Evolutionary conservation across 2,797 vertebrate genomes (phyloP), one percentile per base, ranked within the genome.

Genomic region (Tapirus indicus): DNA sequence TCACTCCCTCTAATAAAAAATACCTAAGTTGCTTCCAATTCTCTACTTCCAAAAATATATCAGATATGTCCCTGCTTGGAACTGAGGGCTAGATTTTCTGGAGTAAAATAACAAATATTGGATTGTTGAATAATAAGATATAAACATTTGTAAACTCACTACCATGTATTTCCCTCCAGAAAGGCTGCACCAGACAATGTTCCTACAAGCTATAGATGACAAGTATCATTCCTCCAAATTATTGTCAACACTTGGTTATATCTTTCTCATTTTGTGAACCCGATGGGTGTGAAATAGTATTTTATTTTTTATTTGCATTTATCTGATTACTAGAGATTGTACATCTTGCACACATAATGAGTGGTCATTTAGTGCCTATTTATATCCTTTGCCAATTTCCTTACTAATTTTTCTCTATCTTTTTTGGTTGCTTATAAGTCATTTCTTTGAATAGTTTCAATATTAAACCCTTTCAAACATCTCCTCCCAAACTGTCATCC

Each of bases 361-460:
- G 79, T 23, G 72, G 38, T 66, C 35, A 88, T 93, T 64, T n/a
- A 38, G n/a, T 79, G 38, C 5, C 44, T 52, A 52, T 92, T 72
- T 89, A 7, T 52, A 38, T 79, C 2, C 3, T 79, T 54, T 44
- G n/a, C 25, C 56, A 89, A 38, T 60, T 84, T 95, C 7, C 49
- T 78, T 56, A 91, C 29, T 77, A 72, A 94, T 80, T 95, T 64
- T 21, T 1, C 32, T 1, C 32, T 6, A 21, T 75, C 52, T 58
- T 27, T 64, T 92, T 68, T 12, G 27, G 27, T 84, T 91, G 18
- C 7, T 82, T 72, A 17, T 29, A 82, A 82, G 32, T 52, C 4
- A 88, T 68, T 52, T 93, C 66, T 87, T 52, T 79, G 3, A 62
- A 32, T n/a, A 58, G 9, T 91, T 88, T 87, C 41, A n/a, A 90